Evolutionary conservation across 2,113 vertebrate species (phyloP).

Genomic region (Callocephalon fimbriatum): DNA sequence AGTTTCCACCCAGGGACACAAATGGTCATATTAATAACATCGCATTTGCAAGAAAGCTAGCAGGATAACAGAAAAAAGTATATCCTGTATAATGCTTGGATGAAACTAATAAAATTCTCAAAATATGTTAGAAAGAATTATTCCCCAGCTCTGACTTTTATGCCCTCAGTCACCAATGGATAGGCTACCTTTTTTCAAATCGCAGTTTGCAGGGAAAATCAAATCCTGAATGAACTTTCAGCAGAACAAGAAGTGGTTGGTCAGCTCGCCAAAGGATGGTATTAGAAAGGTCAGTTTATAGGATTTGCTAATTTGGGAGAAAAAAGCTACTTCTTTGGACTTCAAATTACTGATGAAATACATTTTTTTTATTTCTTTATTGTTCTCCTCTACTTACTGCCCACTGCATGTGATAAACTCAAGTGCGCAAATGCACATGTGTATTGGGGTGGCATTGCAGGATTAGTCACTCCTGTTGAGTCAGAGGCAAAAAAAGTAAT

Average conservation of each 20-base stretch:
- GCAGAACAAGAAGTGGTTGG: neutral
- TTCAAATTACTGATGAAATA: neutral
- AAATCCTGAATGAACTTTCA: neutral
- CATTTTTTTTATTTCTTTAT: neutral
- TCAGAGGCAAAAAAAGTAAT: neutral
- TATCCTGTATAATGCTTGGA: neutral
- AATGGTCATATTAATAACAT: neutral
- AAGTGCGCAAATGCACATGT: rapidly evolving
- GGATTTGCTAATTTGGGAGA: neutral
- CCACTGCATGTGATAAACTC: neutral
- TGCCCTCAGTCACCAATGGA: neutral
- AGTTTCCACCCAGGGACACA: neutral
- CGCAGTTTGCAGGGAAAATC: neutral
- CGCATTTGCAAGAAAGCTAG: neutral
- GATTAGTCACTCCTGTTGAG: neutral
- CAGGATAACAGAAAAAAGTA: neutral
- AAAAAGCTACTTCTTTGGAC: neutral
- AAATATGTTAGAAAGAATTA: neutral
- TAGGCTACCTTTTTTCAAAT: neutral
- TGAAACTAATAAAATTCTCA: neutral
- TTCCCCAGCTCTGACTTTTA: neutral
- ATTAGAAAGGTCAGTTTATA: neutral
- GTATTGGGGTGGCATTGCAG: neutral
- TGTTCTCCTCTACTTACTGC: neutral
- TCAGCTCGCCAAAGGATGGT: neutral